Base-by-base conservation (phyloP, 2,888 invertebrate species). In the Heliconius ismenius region DNA sequence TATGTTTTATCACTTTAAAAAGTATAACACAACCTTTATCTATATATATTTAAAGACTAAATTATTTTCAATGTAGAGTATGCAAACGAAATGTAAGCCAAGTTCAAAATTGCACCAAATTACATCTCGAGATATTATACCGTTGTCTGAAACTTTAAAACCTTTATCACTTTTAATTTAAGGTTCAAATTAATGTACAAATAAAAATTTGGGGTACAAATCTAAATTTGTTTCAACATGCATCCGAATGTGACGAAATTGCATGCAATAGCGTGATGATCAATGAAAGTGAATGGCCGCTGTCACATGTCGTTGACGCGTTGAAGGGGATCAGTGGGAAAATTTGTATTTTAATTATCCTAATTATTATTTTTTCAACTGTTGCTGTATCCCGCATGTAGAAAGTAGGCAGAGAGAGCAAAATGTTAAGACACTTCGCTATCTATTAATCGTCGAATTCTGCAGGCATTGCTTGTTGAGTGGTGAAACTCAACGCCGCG, bases 261-360 rank as follows among this genome's bases (percentile, higher is more conserved):
- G 86, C 91, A 89, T 86, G 91, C 89, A 85, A 90, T 91, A 87
- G 90, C 91, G 89, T 92, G 92, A 89, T 88, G 88, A 83, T 79
- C 85, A 90, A 89, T 89, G 89, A 90, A 86, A 88, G 87, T 86
- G 86, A 86, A 87, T 89, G 87, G 89, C 87, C 85, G 85, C 84
- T 88, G 90, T 90, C 91, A 90, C 86, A 86, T 90, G 91, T 87
- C 88, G 87, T 81, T 83, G 88, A 87, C 83, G 88, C 86, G 85
- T 82, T 83, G 78, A 81, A 84, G 85, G 84, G 82, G 79, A 84
- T 77, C 84, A 84, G 86, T 90, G 90, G 86, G 87, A 88, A 86
- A 82, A 78, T 73, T 79, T 76, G 75, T 74, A 73, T 24, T 70
- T 11, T 70, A 75, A 75, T 63, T 36, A 65, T 32, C n/a, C 49